A percentile compares a stretch with the other conserved stretches of the same genome.
phyloP scores from a whole-genome alignment of 2,113 vertebrate genomes.

The Lutjanus erythropterus region DNA sequence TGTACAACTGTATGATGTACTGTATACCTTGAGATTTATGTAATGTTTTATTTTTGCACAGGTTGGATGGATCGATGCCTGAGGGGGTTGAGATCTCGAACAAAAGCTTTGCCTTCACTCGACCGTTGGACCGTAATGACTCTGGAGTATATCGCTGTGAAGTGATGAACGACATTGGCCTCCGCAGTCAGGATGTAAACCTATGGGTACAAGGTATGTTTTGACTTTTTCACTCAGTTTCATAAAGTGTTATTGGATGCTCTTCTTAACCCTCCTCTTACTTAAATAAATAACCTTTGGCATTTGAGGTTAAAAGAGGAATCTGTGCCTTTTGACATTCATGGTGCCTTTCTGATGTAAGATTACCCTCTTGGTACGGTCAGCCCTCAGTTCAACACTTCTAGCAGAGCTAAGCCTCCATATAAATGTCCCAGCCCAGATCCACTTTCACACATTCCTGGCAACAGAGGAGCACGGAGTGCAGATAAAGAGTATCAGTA shows the following conservation, averaged over 20 bases:
- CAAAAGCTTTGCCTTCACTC: slow-evolving; percentile 90
- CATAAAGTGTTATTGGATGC: background rate
- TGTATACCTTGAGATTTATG: background rate
- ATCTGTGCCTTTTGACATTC: slow-evolving; percentile 26
- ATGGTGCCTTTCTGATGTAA: slow-evolving; percentile 33
- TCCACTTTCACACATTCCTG: slow-evolving; percentile 77
- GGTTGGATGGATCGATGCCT: slow-evolving; percentile 91
- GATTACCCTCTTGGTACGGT: slow-evolving; percentile 37
- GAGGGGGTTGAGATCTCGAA: slow-evolving; percentile 89
- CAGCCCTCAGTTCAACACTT: slow-evolving; percentile 38
- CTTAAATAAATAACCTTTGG: background rate
- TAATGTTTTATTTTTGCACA: slow-evolving; percentile 70
- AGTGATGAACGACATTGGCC: slow-evolving; percentile 91
- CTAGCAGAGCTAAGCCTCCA: slow-evolving; percentile 48
- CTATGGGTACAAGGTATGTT: slow-evolving; percentile 91
- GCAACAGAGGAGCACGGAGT: slow-evolving; percentile 53
- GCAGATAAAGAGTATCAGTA: slow-evolving; percentile 70
- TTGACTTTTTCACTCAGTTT: background rate
- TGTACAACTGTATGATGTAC: background rate
- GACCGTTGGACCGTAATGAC: slow-evolving; percentile 91
- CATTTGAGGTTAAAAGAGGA: background rate
- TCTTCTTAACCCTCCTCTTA: background rate
- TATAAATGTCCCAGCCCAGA: slow-evolving; percentile 53
- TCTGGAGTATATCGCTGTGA: slow-evolving; percentile 94
- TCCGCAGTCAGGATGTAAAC: slow-evolving; percentile 88